Percentiles rank a stretch among this genome's conserved stretches.
phyloP scores from a whole-genome alignment of 2,797 vertebrate species.

The Syngnathus acus region DNA sequence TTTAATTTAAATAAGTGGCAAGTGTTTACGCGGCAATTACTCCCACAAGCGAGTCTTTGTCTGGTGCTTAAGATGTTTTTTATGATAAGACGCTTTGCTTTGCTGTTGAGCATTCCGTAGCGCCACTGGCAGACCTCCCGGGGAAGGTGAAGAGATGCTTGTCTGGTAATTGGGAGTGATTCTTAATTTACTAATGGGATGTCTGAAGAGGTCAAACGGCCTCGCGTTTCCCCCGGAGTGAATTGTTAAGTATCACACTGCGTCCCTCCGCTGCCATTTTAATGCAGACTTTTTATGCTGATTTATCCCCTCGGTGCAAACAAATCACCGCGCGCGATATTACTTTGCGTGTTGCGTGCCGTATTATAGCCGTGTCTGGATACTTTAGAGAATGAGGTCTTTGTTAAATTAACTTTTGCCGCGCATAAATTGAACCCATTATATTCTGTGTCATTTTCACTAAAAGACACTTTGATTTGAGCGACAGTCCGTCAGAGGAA shows the following conservation, averaged over 20 bases:
- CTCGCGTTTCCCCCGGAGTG: conserved; percentile 1
- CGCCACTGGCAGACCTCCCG: conserved; percentile 29
- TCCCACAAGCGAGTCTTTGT: conserved; percentile 9
- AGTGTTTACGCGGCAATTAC: conserved; percentile 24
- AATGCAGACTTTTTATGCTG: conserved; percentile 19
- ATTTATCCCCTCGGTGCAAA: conserved; percentile 12
- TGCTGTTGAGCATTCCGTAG: conserved; percentile 39
- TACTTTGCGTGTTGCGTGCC: background rate
- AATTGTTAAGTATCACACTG: conserved; percentile 20
- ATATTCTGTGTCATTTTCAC: background rate
- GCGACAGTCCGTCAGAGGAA: conserved; percentile 39
- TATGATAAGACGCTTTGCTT: conserved; percentile 24
- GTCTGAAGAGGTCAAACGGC: conserved; percentile 49
- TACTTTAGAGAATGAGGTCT: conserved; percentile 16
- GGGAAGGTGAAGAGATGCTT: conserved; percentile 50
- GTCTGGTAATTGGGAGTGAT: conserved; percentile 55
- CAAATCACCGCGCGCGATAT: conserved; percentile 5
- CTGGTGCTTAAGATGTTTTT: conserved; percentile 23
- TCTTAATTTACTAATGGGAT: conserved; percentile 53
- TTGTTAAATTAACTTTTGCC: conserved; percentile 41
- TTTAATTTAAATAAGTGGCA: conserved; percentile 24
- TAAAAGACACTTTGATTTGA: background rate
- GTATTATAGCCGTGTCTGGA: conserved; percentile 15
- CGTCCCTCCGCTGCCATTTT: conserved; percentile 26
- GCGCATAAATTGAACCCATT: conserved; percentile 17